Base-by-base conservation (phyloP, 2,113 vertebrate species). In the Cnemophilus loriae region DNA sequence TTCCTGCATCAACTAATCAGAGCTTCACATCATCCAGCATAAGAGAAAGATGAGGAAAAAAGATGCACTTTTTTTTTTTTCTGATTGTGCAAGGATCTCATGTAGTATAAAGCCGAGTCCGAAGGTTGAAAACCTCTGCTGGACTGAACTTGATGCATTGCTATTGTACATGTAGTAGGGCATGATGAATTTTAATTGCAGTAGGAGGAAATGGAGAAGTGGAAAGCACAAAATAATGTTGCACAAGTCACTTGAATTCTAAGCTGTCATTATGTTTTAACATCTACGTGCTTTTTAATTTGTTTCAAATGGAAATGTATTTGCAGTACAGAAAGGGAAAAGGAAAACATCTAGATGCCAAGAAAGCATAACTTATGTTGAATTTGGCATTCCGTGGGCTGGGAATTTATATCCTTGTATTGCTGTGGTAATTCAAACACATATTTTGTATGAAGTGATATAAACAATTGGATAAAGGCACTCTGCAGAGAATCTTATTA, bases 171-270 rank as follows among this genome's bases (percentile, higher is more conserved):
- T 61, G 88, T 96, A 75, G 77, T 93, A 91, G 83, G 77, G 87
- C 90, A 67, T 73, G 94, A 75, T 81, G 84, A 93, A 67, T 96
- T 96, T 89, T 90, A 89, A 91, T 86, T 89, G 53, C 78, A 87
- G 93, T 92, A 76, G 93, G 93, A 92, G 77, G 92, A 89, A 94
- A 88, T 16, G 83, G 91, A 92, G 84, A 91, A 94, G 77, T 93
- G 93, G 97, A 94, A 97, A 97, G 97, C 97, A 97, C 97, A 97
- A 97, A 93, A 96, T 70, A 93, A 96, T 74, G 84, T 97, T 96
- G 97, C 97, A 97, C 97, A 97, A 97, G 95, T 97, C 97, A 97
- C 94, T 97, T 96, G 91, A 96, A 96, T 94, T 96, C 91, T 88
- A 83, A 95, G 77, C 63, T 93, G 89, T 96, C 80, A 30, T 83